These are phyloP conservation scores for Callimorpha dominula DNA, from an alignment of 2,888 invertebrate genomes.

Conservation along the genomic window DNA sequence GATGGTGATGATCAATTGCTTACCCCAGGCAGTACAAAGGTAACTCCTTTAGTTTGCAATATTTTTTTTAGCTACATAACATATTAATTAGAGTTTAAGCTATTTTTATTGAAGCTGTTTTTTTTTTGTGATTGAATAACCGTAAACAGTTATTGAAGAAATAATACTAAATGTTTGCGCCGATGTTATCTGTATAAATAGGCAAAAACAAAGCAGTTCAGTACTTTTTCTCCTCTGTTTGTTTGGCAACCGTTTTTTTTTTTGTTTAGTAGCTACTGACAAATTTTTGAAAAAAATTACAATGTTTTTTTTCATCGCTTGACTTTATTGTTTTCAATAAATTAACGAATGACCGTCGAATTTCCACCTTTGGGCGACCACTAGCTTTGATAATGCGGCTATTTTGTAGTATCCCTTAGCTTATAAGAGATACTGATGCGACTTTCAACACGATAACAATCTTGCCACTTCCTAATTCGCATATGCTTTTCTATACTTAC, in stretches of 20 bases:
- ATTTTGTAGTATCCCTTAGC: too few species aligned
- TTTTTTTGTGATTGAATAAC: too few species aligned
- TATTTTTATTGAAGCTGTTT: too few species aligned
- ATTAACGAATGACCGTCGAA: too few species aligned
- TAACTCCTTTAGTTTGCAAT: conserved; percentile 52
- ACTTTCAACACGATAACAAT: neutral
- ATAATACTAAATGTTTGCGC: neutral
- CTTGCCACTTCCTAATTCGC: neutral
- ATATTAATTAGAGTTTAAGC: neutral
- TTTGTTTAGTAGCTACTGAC: too few species aligned
- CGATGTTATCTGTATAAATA: neutral
- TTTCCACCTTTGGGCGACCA: too few species aligned
- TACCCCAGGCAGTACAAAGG: conserved; percentile 90
- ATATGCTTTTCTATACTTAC: neutral
- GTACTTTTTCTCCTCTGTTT: neutral
- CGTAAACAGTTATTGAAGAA: too few species aligned
- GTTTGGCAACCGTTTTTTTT: too few species aligned
- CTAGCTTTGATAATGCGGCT: too few species aligned
- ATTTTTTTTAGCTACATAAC: neutral
- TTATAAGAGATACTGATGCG: neutral
- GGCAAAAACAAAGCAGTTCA: neutral
- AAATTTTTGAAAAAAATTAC: too few species aligned
- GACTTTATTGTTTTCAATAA: too few species aligned
- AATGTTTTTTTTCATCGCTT: too few species aligned
- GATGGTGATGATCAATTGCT: conserved; percentile 90